These are phyloP conservation scores for Lycia hirtaria DNA, from an alignment of 2,888 invertebrate species.

Conservation along the genomic window DNA sequence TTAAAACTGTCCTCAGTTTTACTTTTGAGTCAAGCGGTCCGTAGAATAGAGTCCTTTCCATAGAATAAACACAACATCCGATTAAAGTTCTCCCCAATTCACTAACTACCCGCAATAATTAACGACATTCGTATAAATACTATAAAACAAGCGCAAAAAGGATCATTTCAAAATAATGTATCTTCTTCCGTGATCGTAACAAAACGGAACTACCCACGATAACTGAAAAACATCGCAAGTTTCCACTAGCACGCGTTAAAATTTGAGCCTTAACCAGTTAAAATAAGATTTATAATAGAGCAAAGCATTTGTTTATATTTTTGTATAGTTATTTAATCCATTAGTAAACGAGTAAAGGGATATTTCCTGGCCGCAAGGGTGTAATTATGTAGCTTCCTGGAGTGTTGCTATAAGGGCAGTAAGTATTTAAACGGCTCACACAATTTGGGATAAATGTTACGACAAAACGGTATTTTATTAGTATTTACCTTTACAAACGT, in stretches of 20 bases:
- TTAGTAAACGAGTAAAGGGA: slow-evolving; percentile 31
- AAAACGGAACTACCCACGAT: slow-evolving; percentile 9
- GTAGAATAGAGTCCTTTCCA: not conserved
- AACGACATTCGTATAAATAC: slow-evolving; percentile 4
- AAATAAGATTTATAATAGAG: not conserved
- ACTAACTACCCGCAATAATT: slow-evolving; percentile 2
- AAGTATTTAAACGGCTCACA: slow-evolving; percentile 2
- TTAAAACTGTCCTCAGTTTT: too few species aligned
- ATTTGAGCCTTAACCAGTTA: not conserved
- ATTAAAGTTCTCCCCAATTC: not conserved
- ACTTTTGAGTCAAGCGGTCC: not conserved
- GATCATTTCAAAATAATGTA: slow-evolving; percentile 16
- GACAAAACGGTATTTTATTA: not conserved
- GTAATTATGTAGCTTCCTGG: slow-evolving; percentile 35
- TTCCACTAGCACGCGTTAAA: not conserved
- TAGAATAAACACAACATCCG: not conserved
- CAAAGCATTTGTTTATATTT: slow-evolving; percentile 5
- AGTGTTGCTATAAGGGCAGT: slow-evolving; percentile 14
- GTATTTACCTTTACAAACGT: not conserved
- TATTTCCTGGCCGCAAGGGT: slow-evolving; percentile 28
- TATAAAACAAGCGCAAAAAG: slow-evolving; percentile 7
- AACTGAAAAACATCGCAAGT: not conserved
- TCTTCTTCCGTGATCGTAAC: slow-evolving; percentile 17
- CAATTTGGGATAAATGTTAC: slow-evolving; percentile 18
- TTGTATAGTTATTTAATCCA: slow-evolving; percentile 31